Conservation (phyloP, 2,888 invertebrate genomes). For the Anthophora plumipes region DNA sequence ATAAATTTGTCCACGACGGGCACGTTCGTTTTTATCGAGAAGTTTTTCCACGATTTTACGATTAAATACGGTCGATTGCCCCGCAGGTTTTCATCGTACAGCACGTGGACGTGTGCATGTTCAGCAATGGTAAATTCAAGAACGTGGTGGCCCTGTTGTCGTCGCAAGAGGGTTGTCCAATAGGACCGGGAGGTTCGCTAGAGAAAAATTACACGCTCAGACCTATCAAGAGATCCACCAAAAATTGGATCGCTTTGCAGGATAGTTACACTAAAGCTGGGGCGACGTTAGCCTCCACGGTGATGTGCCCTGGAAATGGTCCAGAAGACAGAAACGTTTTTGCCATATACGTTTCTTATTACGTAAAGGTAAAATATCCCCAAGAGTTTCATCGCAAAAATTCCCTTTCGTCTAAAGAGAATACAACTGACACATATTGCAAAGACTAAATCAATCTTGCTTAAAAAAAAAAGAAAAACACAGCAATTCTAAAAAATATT, state of each 20-base stretch:
- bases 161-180: conserved; percentile 88
- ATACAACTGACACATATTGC: background rate
- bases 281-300: conserved; percentile 86
- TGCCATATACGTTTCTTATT: conserved; percentile 96
- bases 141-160: conserved; percentile 92
- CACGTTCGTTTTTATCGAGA: background rate
- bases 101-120: conserved; percentile 97
- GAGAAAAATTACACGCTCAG: conserved; percentile 88
- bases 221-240: conserved; percentile 91
- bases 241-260: conserved; percentile 96
- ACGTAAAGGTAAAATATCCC: conserved; percentile 88
- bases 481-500: background rate
- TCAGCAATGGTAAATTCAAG: conserved; percentile 97
- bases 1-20: background rate
- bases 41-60: no score
- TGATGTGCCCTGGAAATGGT: conserved; percentile 85
- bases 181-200: conserved; percentile 88
- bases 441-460: background rate
- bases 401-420: background rate
- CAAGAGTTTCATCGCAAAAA: background rate
- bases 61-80: background rate
- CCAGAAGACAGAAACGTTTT: conserved; percentile 93
- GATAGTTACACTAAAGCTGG: conserved; percentile 88
- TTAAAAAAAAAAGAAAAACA: no score
- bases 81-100: conserved; percentile 92